A percentile compares a stretch with the other conserved stretches of the same genome.
These are phyloP conservation scores for Sebastes jordani DNA, from an alignment of 2,797 vertebrate genomes.

Conservation along the genomic window DNA sequence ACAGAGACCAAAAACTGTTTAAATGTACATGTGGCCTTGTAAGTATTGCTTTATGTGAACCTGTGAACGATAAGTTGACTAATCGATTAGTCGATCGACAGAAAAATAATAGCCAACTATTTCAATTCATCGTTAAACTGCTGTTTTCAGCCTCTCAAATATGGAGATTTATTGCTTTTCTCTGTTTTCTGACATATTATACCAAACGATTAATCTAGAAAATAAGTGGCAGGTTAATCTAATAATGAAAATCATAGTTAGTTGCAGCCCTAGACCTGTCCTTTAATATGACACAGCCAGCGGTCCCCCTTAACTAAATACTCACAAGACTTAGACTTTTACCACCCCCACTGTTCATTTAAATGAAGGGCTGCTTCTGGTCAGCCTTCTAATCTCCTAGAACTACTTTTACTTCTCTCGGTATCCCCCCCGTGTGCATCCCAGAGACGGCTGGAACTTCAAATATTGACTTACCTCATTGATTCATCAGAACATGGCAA, in stretches of 20 bases:
- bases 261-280: too few species aligned
- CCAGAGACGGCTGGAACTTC: constrained; percentile 38
- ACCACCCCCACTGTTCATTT: constrained; percentile 1
- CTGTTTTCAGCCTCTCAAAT: too few species aligned
- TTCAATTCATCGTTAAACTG: too few species aligned
- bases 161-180: too few species aligned
- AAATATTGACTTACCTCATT: constrained; percentile 67
- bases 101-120: too few species aligned
- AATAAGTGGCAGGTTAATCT: too few species aligned
- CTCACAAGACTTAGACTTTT: background rate
- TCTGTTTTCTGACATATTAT: too few species aligned
- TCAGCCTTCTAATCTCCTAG: constrained; percentile 22
- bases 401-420: constrained; percentile 35
- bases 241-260: too few species aligned
- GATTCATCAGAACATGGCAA: constrained; percentile 61
- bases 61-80: too few species aligned
- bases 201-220: too few species aligned
- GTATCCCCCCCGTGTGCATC: constrained; percentile 9
- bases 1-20: background rate
- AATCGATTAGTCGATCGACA: too few species aligned
- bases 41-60: background rate
- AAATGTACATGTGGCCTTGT: background rate
- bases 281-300: background rate
- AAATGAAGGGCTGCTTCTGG: constrained; percentile 36
- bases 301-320: background rate